Evolutionary conservation across 2,797 vertebrate genomes (phyloP).

Genomic region (Eulemur mongoz): DNA sequence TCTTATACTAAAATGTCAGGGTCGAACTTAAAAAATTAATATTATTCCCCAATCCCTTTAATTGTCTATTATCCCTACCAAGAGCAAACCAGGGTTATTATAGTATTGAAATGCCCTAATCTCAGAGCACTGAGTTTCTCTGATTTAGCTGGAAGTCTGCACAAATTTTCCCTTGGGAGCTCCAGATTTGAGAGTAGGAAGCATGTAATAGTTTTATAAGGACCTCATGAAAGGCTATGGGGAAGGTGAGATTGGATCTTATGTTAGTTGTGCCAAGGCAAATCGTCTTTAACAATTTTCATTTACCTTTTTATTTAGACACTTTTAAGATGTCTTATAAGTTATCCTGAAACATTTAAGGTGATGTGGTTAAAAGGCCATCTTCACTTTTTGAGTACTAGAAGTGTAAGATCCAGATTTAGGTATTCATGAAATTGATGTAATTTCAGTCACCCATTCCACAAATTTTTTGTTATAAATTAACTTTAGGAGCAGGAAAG

Average conservation of each 20-base stretch:
- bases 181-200: background rate
- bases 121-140: constrained; percentile 5
- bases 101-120: constrained; percentile 8
- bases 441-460: background rate
- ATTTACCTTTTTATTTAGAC: background rate
- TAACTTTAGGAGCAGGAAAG: background rate
- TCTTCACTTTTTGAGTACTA: background rate
- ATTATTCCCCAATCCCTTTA: constrained; percentile 14
- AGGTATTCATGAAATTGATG: background rate
- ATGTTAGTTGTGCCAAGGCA: background rate
- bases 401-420: background rate
- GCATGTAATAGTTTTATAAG: constrained; percentile 14
- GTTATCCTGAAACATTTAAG: constrained; percentile 39
- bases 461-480: background rate
- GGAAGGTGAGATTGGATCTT: background rate
- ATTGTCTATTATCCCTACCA: background rate
- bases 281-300: constrained; percentile 15
- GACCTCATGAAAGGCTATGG: background rate
- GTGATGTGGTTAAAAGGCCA: background rate
- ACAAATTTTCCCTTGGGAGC: background rate
- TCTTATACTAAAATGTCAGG: background rate
- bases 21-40: constrained; percentile 42
- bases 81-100: background rate
- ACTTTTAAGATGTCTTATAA: background rate
- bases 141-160: background rate